phyloP scores from a whole-genome alignment of 2,888 invertebrate species.

The Lymantria dispar region DNA sequence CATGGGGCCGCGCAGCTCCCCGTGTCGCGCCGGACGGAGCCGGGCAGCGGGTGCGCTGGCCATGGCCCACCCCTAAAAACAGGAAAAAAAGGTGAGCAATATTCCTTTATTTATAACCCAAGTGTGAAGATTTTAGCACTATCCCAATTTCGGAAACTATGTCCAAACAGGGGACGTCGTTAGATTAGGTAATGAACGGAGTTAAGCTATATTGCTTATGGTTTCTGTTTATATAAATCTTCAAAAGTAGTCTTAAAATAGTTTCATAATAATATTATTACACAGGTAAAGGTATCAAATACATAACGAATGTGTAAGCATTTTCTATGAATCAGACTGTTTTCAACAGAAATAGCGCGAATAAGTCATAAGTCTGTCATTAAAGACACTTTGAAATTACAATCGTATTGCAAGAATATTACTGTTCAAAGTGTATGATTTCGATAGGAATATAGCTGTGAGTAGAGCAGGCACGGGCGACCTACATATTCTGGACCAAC shows the following conservation, averaged over 20 bases:
- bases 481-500: slow-evolving; percentile 62
- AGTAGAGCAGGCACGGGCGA: slow-evolving; percentile 41
- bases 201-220: too few relatives aligned
- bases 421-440: slow-evolving; percentile 36
- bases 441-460: slow-evolving; percentile 33
- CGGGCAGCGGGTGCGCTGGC: too few relatives aligned
- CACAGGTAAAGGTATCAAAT: slow-evolving; percentile 19
- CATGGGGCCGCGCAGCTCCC: too few relatives aligned
- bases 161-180: too few relatives aligned
- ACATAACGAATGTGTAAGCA: slow-evolving; percentile 19
- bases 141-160: too few relatives aligned
- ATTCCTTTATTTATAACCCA: too few relatives aligned
- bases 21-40: too few relatives aligned
- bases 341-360: slow-evolving; percentile 12
- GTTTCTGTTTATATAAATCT: neutral
- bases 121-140: too few relatives aligned
- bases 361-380: slow-evolving; percentile 22
- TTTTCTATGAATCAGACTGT: slow-evolving; percentile 31
- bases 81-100: too few relatives aligned
- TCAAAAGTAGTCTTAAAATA: slow-evolving; percentile 10
- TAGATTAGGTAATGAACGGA: too few relatives aligned
- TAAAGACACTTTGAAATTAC: slow-evolving; percentile 15
- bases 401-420: slow-evolving; percentile 32
- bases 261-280: slow-evolving; percentile 11
- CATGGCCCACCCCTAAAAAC: too few relatives aligned